Base-by-base conservation (phyloP, 2,113 vertebrate species). In the Leptobrachium ailaonicum region DNA sequence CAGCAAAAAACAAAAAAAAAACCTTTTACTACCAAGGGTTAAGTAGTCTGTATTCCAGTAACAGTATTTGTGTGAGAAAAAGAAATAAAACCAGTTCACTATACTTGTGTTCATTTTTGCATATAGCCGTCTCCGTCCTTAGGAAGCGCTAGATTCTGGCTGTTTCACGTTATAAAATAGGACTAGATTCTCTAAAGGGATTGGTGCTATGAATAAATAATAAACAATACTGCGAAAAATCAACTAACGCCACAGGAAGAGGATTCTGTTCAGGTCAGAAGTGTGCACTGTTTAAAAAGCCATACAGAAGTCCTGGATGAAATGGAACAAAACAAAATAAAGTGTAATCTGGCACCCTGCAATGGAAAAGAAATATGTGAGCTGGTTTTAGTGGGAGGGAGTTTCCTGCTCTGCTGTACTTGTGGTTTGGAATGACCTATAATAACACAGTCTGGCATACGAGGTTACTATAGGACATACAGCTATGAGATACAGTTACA, bases 391-490 rank as follows among this genome's bases (percentile, higher is more conserved):
- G 83, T 85, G 87, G 88, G 86, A 90, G 88, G 86, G 86, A 91
- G 85, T 87, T 93, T 94, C 88, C 90, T 88, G 88, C 75, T 86
- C 89, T 86, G 87, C 86, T 77, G 75, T 88, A 89, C 86, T 75
- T 86, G 80, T 70, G 73, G 84, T 87, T 88, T 66, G 80, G 68
- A 89, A 85, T 83, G 94, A 96, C 94, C 96, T 94, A 82, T 54
- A 97, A 92, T 98, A 98, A 97, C 95, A 94, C 91, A 68, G 84
- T 66, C 74, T 74, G 79, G 78, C 67, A 75, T 83, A 71, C 14
- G 83, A 81, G 95, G 97, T 98, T 98, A 99, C 95, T 96, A 87
- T 77, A 89, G 94, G 95, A 82, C 96, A 91, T 81, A 82, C 56
- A 44, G 47, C 4, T 50, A 8, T 32, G 8, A 50, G 47, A 5